Conservation (phyloP, 2,113 vertebrate species). For the Anseranas semipalmata region DNA sequence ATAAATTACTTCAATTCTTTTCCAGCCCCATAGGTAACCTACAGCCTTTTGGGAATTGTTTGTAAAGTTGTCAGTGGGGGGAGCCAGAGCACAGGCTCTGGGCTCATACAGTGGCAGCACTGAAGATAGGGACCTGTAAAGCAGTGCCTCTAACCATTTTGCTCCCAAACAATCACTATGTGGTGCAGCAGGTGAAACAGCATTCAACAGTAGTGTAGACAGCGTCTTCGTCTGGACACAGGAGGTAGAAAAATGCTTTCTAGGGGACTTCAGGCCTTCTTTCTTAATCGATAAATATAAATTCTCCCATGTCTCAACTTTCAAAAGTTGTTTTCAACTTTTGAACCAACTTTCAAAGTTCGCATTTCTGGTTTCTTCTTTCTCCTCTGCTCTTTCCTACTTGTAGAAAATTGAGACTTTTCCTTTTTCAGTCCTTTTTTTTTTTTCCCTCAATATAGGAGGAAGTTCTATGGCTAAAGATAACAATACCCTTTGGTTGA, state of each 20-base stretch:
- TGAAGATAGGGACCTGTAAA: not conserved
- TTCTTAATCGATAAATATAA: not conserved
- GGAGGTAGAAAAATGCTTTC: not conserved
- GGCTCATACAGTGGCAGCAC: not conserved
- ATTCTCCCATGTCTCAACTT: not conserved
- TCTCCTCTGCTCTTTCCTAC: not conserved
- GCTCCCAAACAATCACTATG: not conserved
- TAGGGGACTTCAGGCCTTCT: not conserved
- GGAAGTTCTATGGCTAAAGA: not conserved
- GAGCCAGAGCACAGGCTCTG: constrained; percentile 10
- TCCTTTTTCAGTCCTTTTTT: not conserved
- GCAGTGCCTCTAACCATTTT: not conserved
- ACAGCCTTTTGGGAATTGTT: not conserved
- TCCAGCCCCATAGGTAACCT: not conserved
- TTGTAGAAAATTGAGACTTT: not conserved
- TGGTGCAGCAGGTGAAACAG: not conserved
- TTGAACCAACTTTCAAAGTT: not conserved
- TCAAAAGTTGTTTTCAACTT: no score
- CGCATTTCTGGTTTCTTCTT: not conserved
- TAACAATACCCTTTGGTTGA: not conserved
- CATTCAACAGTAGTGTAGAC: fast-evolving
- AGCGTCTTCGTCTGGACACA: fast-evolving
- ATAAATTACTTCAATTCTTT: not conserved
- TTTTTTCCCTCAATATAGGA: not conserved
- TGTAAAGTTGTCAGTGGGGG: not conserved